These are phyloP conservation scores for Melipona quadrifasciata DNA, from an alignment of 1,140 invertebrate genomes.

Conservation along the genomic window DNA sequence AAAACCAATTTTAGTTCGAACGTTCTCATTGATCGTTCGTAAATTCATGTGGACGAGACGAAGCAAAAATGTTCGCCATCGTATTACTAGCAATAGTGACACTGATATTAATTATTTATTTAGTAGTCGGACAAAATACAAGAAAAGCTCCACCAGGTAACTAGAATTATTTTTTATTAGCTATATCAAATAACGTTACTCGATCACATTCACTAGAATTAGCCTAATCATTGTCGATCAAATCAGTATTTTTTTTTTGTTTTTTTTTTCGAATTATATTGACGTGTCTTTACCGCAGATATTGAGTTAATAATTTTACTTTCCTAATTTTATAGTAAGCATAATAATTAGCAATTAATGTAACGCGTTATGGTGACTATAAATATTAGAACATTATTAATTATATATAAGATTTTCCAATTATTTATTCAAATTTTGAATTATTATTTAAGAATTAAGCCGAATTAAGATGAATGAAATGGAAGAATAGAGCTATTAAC, in stretches of 20 bases:
- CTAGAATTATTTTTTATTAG: neutral
- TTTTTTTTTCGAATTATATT: neutral
- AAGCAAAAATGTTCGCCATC: neutral
- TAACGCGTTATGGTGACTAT: neutral
- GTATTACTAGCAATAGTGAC: neutral
- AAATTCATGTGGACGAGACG: neutral
- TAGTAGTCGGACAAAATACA: neutral
- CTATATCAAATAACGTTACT: neutral
- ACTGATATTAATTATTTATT: neutral
- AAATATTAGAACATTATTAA: neutral
- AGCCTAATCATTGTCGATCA: no score
- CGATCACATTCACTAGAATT: neutral
- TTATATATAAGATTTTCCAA: neutral
- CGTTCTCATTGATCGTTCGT: no score
- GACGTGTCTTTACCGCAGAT: neutral
- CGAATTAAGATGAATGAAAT: neutral
- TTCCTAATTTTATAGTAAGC: neutral
- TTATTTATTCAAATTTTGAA: neutral
- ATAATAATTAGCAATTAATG: neutral
- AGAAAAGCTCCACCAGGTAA: constrained; percentile 47
- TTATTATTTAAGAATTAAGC: neutral
- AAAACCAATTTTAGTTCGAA: neutral
- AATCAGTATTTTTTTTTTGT: neutral
- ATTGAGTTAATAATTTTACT: neutral
- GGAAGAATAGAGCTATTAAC: no score